Evolutionary conservation across 2,888 invertebrate genomes (phyloP).

Genomic region (Aricia artaxerxes): DNA sequence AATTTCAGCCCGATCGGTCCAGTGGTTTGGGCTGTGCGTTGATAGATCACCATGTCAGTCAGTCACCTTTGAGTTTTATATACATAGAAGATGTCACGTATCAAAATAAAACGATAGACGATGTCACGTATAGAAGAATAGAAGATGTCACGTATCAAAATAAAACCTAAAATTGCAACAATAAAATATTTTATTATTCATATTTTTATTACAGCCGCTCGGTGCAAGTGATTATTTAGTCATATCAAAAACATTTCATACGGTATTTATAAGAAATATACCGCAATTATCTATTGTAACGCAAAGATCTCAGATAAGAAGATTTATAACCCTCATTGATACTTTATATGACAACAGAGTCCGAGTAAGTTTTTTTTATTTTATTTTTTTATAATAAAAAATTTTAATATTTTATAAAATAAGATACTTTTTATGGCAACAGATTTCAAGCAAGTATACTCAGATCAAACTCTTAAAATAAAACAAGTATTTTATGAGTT

Average conservation of each 20-base stretch:
- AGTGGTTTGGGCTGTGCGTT: no score
- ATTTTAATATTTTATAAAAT: no score
- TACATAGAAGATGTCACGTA: no score
- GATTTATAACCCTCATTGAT: conserved; percentile 98
- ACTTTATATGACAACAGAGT: conserved; percentile 97
- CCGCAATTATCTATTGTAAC: conserved; percentile 88
- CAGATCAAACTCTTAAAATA: background rate
- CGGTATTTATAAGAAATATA: conserved; percentile 93
- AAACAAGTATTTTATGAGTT: background rate
- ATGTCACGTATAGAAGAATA: no score
- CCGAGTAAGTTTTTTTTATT: conserved; percentile 65
- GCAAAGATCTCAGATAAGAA: conserved; percentile 91
- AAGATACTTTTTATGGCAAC: no score
- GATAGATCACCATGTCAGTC: no score
- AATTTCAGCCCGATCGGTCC: no score
- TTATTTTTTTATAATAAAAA: background rate
- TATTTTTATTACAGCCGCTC: conserved; percentile 83
- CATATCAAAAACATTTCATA: conserved; percentile 96
- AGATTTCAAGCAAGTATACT: no score
- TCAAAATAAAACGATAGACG: no score
- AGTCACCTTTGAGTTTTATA: no score
- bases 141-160: no score
- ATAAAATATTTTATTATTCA: background rate
- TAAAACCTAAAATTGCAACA: background rate
- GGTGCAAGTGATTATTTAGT: conserved; percentile 97